Conservation (phyloP, 2,888 invertebrate species). For the Microplitis deprimator region DNA sequence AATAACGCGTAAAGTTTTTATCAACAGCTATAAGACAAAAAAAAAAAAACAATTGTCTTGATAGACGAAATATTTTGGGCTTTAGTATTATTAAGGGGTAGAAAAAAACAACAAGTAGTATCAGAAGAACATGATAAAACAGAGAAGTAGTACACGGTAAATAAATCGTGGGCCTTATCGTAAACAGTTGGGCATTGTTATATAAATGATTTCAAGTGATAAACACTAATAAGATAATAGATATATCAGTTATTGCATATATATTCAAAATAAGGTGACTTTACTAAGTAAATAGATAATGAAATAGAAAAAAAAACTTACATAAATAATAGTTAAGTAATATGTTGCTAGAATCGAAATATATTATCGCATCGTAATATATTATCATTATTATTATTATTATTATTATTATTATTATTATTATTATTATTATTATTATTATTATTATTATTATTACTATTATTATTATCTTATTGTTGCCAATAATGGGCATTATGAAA, state of each 20-base stretch:
- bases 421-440: background rate
- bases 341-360: constrained; percentile 62
- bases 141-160: constrained; percentile 51
- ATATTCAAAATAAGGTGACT: constrained; percentile 43
- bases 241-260: constrained; percentile 59
- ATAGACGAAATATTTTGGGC: constrained; percentile 62
- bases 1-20: background rate
- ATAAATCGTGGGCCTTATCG: constrained; percentile 68
- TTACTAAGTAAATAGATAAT: constrained; percentile 30
- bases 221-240: constrained; percentile 59
- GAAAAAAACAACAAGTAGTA: constrained; percentile 21
- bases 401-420: background rate
- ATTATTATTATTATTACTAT: background rate
- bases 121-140: constrained; percentile 31
- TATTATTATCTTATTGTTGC: constrained; percentile 70
- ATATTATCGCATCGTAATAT: constrained; percentile 59
- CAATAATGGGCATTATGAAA: constrained; percentile 70
- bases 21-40: constrained; percentile 7
- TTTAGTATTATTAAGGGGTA: constrained; percentile 63
- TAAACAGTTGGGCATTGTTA: constrained; percentile 71
- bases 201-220: constrained; percentile 62
- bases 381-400: background rate
- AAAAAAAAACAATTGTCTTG: constrained; percentile 22
- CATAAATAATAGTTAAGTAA: constrained; percentile 50
- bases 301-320: constrained; percentile 16